These are phyloP conservation scores for Julus scandinavius DNA, from an alignment of 2,888 invertebrate genomes.

Conservation along the genomic window DNA sequence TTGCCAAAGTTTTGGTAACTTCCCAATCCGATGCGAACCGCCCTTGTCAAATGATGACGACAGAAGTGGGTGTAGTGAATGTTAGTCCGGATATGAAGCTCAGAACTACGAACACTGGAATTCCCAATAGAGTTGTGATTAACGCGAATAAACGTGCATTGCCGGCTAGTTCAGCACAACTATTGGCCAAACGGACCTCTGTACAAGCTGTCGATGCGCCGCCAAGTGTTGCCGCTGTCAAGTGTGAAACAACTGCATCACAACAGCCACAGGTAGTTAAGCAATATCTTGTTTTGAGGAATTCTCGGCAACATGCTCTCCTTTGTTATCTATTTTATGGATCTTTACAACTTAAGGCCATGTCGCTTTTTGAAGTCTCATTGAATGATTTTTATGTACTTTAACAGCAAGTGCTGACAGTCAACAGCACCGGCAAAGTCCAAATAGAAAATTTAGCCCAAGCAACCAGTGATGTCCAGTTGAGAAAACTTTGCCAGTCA, in stretches of 20 bases:
- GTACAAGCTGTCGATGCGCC: neutral
- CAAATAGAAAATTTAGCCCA: constrained; percentile 50
- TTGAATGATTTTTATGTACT: neutral
- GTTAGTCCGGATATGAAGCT: neutral
- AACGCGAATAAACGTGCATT: neutral
- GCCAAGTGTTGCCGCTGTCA: neutral
- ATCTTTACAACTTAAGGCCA: too few relatives aligned
- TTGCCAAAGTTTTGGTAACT: neutral
- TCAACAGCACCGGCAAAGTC: neutral
- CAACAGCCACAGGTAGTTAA: neutral
- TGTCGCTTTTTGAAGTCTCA: neutral
- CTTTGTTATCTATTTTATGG: too few relatives aligned
- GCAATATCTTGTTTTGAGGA: neutral
- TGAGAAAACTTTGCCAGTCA: constrained; percentile 51
- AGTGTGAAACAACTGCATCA: neutral
- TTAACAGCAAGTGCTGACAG: neutral
- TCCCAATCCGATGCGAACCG: neutral
- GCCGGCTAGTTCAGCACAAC: neutral
- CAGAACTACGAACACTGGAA: neutral
- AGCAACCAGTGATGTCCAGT: constrained; percentile 24
- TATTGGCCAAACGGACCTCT: neutral
- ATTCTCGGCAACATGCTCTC: too few relatives aligned
- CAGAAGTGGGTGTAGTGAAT: constrained; percentile 12
- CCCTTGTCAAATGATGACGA: neutral
- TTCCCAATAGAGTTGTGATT: constrained; percentile 3